Evolutionary conservation across 2,888 invertebrate species (phyloP), one percentile per base, ranked within the genome.

Genomic region (Papilio gigon): DNA sequence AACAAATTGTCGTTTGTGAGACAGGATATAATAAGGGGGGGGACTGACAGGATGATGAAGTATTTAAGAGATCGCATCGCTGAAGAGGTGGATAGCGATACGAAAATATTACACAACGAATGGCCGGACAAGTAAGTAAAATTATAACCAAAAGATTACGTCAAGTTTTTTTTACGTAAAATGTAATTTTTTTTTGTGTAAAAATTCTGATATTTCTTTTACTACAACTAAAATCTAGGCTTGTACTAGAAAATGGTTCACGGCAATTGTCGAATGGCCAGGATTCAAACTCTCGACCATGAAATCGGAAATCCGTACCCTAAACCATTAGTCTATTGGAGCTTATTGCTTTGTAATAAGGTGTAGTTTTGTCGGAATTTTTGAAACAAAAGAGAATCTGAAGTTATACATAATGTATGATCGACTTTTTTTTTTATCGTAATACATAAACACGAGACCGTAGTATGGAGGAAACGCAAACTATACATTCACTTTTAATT

Each of bases 1-100:
- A 98, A 98, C 88, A 95, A 96, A 77, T 90, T 98, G 74, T 94
- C 95, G 77, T 95, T 95, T 65, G 95, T 98, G 33, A 91, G 98
- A 40, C 93, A 95, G 70, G 98, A 98, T 84, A 94, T 98, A 67
- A 93, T 98, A 65, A 94, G 95, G 80, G 95, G 96, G 70, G 98
- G 98, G n/a, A 97, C 97, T 0, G 93, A 93, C 47, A 89, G 97
- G 70, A 94, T 98, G 81, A 93, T 98, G 83, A 95, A 95, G 82
- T 96, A 95, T 80, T 87, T 96, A 37, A 92, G 95, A 3, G 95
- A 96, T 73, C 94, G 94, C 70, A 87, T 93, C 73, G 83, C 90
- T 0, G 87, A 90, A 27, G 93, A 93, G 59, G 84, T 89, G 44
- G 84, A 87, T 12, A 82, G 72, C 37, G 84, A 93, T 75, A 82